Base-by-base conservation (phyloP, 2,113 vertebrate genomes). In the Oreocharis arfaki region DNA sequence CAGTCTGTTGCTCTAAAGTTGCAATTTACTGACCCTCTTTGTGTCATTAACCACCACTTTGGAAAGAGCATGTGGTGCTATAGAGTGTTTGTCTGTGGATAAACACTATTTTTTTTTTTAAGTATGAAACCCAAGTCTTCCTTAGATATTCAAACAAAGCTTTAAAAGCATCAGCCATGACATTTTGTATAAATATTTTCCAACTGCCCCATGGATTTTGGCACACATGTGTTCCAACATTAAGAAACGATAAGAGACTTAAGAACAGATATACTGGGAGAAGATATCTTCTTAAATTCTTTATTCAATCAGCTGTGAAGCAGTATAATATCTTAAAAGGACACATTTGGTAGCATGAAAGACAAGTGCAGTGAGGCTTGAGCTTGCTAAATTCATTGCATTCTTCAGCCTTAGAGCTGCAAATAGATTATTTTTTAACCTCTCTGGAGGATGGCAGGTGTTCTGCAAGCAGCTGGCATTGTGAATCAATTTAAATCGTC, bases 251-350 rank as follows among this genome's bases (percentile, higher is more conserved):
- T 94, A 97, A 97, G 95, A 81, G 97, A 96, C 95, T 97, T 96
- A 96, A 95, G 71, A 96, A 81, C 78, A 96, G 95, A 96, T 97
- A 97, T 77, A 93, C 85, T 89, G 65, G 57, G 87, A 94, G 96
- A 82, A 92, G 91, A 91, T 97, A 96, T 81, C 93, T 97, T 95
- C 95, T 97, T 97, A 97, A 97, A 97, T 96, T 98, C 97, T 97
- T 96, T 97, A 95, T 94, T 95, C 97, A 97, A 87, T 97, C 97
- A 92, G 95, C 95, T 98, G 96, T 98, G 97, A 97, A 98, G 97
- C 95, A 94, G 83, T 93, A 97, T 97, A 97, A 95, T 97, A 98
- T 98, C 97, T 97, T 97, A 97, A 97, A 97, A 95, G 96, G 97
- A 96, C 96, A 97, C 90, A 97, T 97, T 97, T 96, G 96, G 92